phyloP scores from a whole-genome alignment of 2,888 invertebrate species.

The Chaitophorus viminalis region DNA sequence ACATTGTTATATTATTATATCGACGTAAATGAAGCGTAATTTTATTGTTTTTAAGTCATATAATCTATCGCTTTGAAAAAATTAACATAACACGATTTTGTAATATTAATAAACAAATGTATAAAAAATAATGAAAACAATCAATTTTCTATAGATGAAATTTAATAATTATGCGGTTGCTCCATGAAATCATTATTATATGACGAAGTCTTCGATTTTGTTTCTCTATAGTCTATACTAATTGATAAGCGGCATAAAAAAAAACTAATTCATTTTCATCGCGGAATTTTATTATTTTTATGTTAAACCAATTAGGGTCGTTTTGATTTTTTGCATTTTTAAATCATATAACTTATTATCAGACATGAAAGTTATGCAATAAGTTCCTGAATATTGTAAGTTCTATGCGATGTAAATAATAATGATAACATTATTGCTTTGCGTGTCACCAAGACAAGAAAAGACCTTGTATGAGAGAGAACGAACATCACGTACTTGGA shows the following conservation, averaged over 20 bases:
- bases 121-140: neutral
- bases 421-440: neutral
- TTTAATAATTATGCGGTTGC: neutral
- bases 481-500: neutral
- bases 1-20: neutral
- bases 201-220: neutral
- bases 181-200: neutral
- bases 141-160: neutral
- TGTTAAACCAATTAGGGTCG: neutral
- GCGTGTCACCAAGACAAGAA: neutral
- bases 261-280: neutral
- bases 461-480: slow-evolving; percentile 4
- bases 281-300: neutral
- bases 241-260: neutral
- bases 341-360: neutral
- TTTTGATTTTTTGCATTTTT: neutral
- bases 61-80: neutral
- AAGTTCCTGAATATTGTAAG: neutral
- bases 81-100: neutral
- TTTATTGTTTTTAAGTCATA: neutral
- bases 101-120: neutral
- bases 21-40: neutral
- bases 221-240: neutral
- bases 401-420: neutral
- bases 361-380: neutral